Conservation (phyloP, 2,888 invertebrate species). For the Hipparchia semele region DNA sequence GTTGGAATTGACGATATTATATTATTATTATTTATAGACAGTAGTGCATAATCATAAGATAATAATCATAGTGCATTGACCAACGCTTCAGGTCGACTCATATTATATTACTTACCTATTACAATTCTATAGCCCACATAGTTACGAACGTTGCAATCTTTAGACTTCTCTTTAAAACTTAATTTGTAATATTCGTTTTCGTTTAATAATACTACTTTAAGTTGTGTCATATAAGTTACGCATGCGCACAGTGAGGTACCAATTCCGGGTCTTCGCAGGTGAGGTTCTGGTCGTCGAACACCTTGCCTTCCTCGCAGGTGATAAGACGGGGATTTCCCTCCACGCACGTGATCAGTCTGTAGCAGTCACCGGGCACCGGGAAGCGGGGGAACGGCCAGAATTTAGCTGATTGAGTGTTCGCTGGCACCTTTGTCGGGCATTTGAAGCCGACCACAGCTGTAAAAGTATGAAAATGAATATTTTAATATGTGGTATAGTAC, state of each 20-base stretch:
- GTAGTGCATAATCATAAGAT: too few species aligned
- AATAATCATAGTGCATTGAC: too few species aligned
- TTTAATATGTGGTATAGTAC: background rate
- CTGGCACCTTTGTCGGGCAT: conserved; percentile 93
- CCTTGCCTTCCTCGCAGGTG: conserved; percentile 93
- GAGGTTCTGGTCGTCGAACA: conserved; percentile 91
- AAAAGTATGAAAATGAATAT: conserved; percentile 39
- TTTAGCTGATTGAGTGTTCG: conserved; percentile 91
- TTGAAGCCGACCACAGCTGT: conserved; percentile 95
- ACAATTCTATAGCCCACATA: background rate
- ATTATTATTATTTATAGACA: too few species aligned
- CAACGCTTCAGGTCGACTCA: too few species aligned
- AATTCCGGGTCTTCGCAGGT: conserved; percentile 92
- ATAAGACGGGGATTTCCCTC: conserved; percentile 94
- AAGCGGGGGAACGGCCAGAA: conserved; percentile 97
- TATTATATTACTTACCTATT: background rate
- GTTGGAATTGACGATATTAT: too few species aligned
- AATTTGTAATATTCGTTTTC: conserved; percentile 50
- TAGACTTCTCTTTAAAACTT: background rate
- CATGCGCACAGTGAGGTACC: conserved; percentile 77
- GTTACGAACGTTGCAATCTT: background rate
- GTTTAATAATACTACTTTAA: conserved; percentile 56
- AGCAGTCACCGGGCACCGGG: conserved; percentile 93
- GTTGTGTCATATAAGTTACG: conserved; percentile 49
- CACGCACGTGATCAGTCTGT: conserved; percentile 94